A percentile compares a stretch with the other conserved stretches of the same genome.
These are phyloP conservation scores for Australoheros scitulus DNA, from an alignment of 2,113 vertebrate species.

Conservation along the genomic window DNA sequence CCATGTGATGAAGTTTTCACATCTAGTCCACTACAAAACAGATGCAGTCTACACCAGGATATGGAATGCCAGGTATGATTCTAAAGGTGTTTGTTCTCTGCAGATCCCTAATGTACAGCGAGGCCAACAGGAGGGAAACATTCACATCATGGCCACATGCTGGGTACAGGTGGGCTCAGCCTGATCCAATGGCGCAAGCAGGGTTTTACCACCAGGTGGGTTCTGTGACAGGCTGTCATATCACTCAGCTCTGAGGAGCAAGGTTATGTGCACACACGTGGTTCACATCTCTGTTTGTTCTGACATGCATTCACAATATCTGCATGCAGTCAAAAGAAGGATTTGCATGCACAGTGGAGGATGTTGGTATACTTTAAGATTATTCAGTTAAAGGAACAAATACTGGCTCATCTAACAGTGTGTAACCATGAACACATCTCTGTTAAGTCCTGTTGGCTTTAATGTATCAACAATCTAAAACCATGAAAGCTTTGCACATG, in stretches of 20 bases:
- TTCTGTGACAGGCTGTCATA: background rate
- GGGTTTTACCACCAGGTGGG: conserved; percentile 99
- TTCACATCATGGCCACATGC: conserved; percentile 99
- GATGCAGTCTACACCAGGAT: background rate
- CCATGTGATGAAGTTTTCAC: too few relatives aligned
- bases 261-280: background rate
- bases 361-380: background rate
- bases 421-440: background rate
- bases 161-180: conserved; percentile 98
- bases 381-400: background rate
- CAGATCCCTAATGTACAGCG: conserved; percentile 98
- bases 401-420: background rate
- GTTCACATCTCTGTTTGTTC: background rate
- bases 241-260: background rate
- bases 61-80: background rate
- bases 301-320: background rate
- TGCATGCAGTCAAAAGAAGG: background rate
- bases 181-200: conserved; percentile 98
- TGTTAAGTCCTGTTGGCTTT: background rate
- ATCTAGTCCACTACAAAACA: background rate
- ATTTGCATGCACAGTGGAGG: background rate
- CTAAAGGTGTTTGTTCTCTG: background rate
- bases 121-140: conserved; percentile 97
- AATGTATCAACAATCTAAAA: background rate
- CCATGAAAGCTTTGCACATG: background rate